A percentile compares a stretch with the other conserved stretches of the same genome.
These are phyloP conservation scores for Rhagoletis pomonella DNA, from an alignment of 1,140 invertebrate genomes.

Conservation along the genomic window DNA sequence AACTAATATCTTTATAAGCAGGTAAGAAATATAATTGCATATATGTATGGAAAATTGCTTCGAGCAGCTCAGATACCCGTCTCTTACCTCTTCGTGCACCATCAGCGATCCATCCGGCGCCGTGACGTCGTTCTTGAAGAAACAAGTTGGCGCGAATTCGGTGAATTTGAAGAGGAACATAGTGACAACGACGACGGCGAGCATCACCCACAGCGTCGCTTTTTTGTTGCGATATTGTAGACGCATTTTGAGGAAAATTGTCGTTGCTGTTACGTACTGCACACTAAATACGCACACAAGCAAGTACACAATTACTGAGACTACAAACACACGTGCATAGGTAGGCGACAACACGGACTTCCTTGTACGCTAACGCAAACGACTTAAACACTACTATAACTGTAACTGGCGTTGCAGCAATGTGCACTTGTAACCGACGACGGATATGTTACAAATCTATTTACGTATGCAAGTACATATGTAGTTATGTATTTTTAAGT, in stretches of 20 bases:
- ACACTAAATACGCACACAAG: not conserved
- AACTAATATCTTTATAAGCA: no score
- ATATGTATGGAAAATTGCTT: not conserved
- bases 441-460: slow-evolving; percentile 38
- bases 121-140: slow-evolving; percentile 67
- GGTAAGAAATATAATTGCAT: not conserved
- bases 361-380: not conserved
- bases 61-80: not conserved
- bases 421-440: slow-evolving; percentile 7
- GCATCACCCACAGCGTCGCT: slow-evolving; percentile 71
- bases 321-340: not conserved
- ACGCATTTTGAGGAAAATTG: slow-evolving; percentile 63
- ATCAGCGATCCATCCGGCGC: slow-evolving; percentile 66
- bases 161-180: slow-evolving; percentile 74
- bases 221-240: slow-evolving; percentile 72
- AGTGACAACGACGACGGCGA: slow-evolving; percentile 70
- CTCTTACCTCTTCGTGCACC: slow-evolving; percentile 70
- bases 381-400: not conserved
- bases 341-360: not conserved
- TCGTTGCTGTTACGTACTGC: not conserved
- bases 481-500: slow-evolving; percentile 19
- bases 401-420: not conserved
- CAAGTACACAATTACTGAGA: not conserved
- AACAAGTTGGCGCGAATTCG: slow-evolving; percentile 71
- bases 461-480: not conserved